Evolutionary conservation across 2,888 invertebrate genomes (phyloP).

Genomic region (Ypsolopha scabrella): DNA sequence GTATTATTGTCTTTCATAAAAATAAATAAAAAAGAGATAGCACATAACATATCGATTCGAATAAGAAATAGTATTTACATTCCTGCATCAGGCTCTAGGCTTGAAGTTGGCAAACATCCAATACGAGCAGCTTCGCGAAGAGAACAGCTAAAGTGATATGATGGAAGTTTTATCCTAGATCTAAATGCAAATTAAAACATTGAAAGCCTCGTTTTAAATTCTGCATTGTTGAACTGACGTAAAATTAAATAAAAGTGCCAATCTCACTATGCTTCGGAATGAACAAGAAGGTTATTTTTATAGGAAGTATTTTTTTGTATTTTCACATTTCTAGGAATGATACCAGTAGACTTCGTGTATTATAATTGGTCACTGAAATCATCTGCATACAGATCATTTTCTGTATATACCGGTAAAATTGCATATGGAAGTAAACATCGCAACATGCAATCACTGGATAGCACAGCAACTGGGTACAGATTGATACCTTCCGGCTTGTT

Average conservation of each 20-base stretch:
- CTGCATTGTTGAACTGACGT: background rate
- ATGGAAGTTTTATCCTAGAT: conserved; percentile 2
- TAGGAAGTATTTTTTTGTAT: background rate
- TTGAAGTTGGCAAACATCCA: background rate
- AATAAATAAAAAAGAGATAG: no score
- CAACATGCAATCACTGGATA: conserved; percentile 2
- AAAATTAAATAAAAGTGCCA: background rate
- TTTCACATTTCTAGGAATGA: background rate
- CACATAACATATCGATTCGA: no score
- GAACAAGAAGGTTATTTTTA: background rate
- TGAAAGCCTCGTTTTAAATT: background rate
- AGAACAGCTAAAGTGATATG: conserved; percentile 10
- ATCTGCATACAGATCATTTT: background rate
- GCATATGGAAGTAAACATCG: background rate
- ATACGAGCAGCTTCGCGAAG: conserved; percentile 4
- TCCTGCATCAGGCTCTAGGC: background rate
- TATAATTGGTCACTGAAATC: background rate
- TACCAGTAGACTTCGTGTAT: background rate
- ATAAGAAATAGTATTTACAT: no score
- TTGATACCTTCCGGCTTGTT: conserved; percentile 7
- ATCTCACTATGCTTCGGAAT: background rate
- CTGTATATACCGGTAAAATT: background rate
- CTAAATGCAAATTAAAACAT: background rate
- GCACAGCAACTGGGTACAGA: conserved; percentile 2
- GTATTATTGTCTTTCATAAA: no score